Conservation (phyloP, 2,113 vertebrate genomes). For the Galemys pyrenaicus region DNA sequence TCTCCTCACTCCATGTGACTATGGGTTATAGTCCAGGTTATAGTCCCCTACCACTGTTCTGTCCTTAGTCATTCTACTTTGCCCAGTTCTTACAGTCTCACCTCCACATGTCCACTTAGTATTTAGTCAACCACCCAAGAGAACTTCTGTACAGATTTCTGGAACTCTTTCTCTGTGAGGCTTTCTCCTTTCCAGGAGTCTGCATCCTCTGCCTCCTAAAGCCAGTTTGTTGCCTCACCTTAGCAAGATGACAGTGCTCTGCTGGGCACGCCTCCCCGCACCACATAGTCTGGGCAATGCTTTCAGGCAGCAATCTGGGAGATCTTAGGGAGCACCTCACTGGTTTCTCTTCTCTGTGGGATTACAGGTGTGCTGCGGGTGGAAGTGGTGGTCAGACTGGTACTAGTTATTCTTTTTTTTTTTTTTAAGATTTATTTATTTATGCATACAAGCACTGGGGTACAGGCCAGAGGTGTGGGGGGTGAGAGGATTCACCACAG, state of each 20-base stretch:
- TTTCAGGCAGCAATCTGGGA: neutral
- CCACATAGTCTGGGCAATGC: no score
- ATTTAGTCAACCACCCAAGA: neutral
- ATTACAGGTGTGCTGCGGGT: neutral
- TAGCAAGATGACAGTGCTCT: neutral
- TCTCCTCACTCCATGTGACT: neutral
- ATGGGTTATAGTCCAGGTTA: neutral
- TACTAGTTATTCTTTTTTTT: neutral
- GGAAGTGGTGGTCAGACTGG: no score
- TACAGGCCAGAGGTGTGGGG: no score
- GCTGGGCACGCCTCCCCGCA: neutral
- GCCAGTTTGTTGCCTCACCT: neutral
- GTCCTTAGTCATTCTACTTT: neutral
- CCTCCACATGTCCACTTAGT: neutral
- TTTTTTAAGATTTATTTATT: no score
- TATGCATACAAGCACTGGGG: no score
- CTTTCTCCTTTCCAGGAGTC: neutral
- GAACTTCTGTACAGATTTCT: neutral
- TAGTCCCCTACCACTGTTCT: neutral
- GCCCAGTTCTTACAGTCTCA: neutral
- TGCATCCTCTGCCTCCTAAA: neutral
- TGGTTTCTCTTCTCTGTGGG: neutral
- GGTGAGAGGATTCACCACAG: no score
- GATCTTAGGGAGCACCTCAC: neutral
- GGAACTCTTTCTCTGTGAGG: neutral